Base-by-base conservation (phyloP, 2,888 invertebrate species). In the Luffia ferchaultella region DNA sequence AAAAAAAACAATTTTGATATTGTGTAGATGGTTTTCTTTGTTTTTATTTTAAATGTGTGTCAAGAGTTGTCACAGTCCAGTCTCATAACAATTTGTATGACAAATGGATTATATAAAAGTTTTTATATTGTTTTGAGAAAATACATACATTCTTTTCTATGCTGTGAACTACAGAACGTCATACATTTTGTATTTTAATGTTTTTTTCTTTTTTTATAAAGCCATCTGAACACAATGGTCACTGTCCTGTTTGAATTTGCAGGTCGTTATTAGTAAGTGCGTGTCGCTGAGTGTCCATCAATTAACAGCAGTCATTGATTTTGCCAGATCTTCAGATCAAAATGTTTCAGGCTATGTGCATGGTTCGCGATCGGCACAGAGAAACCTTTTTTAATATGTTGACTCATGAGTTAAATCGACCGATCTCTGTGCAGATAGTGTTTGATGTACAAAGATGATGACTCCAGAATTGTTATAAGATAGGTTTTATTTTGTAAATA, bases 261-360 rank as follows among this genome's bases (percentile, higher is more conserved):
- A 85, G 85, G 85, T 85, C 85, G 84, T 73, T 84, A 79, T 82
- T 85, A 84, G 73, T 77, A 76, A 75, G 76, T 68, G 60, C 69
- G 73, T 67, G 79, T 70, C 61, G 82, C 74, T 70, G 78, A 70
- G 64, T 30, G 30, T 30, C 30, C 30, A 30, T 30, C 30, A 30
- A 63, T 65, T 73, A 62, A 58, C 76, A 69, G 64, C 74, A 71
- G 70, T 30, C 63, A 65, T 72, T 70, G 62, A 62, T 75, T 76
- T 79, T 70, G 12, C 30, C 30, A 30, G 30, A 30, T 30, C 30
- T 30, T 12, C 30, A 3, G 30, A 7, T 3, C 30, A 68, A 71
- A 71, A 71, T 75, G 60, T 50, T 61, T 66, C 70, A 65, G 63
- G 68, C 67, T 45, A 68, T 67, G 65, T 60, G 62, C 61, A 65